A percentile compares a stretch with the other conserved stretches of the same genome.
These are phyloP conservation scores for Myxocyprinus asiaticus DNA, from an alignment of 2,113 vertebrate genomes.

Conservation along the genomic window DNA sequence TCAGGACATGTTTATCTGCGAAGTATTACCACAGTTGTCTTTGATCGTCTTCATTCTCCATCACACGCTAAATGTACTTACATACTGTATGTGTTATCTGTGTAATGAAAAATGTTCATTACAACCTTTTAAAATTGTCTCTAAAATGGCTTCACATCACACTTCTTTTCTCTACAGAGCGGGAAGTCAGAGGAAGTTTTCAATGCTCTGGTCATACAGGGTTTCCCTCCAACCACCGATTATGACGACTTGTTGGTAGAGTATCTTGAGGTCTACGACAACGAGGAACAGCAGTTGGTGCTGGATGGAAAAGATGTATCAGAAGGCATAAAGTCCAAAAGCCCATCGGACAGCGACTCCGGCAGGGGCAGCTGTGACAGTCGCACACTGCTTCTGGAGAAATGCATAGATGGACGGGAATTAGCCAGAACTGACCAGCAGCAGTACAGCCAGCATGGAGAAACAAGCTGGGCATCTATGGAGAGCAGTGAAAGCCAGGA, in stretches of 20 bases:
- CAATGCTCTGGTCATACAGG: conserved; percentile 81
- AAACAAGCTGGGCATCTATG: conserved; percentile 33
- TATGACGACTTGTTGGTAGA: conserved; percentile 89
- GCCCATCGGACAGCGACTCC: conserved; percentile 83
- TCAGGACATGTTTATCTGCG: not conserved
- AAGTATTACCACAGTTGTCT: not conserved
- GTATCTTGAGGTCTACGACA: conserved; percentile 86
- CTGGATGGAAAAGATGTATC: conserved; percentile 68
- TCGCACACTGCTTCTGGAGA: conserved; percentile 83
- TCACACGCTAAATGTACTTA: no score
- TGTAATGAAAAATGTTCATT: no score
- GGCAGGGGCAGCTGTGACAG: conserved; percentile 90
- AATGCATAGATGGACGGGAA: conserved; percentile 66
- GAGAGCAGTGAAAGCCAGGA: conserved; percentile 38
- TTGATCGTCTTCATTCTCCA: no score
- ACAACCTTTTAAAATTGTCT: no score
- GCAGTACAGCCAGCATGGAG: conserved; percentile 51
- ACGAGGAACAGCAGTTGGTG: conserved; percentile 78
- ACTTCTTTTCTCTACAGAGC: conserved; percentile 69
- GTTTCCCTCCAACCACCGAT: conserved; percentile 82
- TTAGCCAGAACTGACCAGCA: conserved; percentile 42
- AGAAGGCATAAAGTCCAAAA: conserved; percentile 64
- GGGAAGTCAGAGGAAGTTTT: conserved; percentile 86
- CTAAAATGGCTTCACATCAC: not conserved
- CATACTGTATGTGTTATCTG: no score